These are phyloP conservation scores for Volucella inflata DNA, from an alignment of 2,888 invertebrate species.

Conservation along the genomic window DNA sequence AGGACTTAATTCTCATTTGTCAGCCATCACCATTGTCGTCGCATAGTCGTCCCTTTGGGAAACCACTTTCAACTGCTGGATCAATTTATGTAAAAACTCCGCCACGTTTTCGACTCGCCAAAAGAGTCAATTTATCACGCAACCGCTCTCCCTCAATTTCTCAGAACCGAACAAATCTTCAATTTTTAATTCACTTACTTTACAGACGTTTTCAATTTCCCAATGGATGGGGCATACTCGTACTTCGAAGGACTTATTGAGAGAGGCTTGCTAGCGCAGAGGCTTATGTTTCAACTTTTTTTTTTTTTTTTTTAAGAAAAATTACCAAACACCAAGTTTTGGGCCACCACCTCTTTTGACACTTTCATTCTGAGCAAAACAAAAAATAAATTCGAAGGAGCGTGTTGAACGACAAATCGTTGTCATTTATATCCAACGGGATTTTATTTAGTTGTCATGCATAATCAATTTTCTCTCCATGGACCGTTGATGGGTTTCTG, in stretches of 20 bases:
- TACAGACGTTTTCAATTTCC: background rate
- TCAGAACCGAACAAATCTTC: background rate
- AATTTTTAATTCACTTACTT: slow-evolving; percentile 7
- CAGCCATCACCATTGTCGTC: background rate
- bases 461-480: slow-evolving; percentile 58
- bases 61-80: background rate
- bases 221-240: too few species aligned
- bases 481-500: slow-evolving; percentile 30
- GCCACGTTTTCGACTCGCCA: background rate
- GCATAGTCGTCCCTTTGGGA: too few species aligned
- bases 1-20: background rate
- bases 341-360: background rate
- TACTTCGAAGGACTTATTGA: too few species aligned
- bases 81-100: background rate
- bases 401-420: slow-evolving; percentile 51
- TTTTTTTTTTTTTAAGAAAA: background rate
- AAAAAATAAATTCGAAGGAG: background rate
- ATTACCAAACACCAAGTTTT: background rate
- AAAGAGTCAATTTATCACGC: slow-evolving; percentile 14
- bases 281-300: background rate
- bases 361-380: background rate
- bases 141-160: too few species aligned
- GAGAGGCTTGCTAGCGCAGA: too few species aligned
- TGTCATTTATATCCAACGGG: slow-evolving; percentile 65
- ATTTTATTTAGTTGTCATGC: slow-evolving; percentile 68